Evolutionary conservation across 2,888 invertebrate species (phyloP).

Genomic region (Hylaea fasciaria): DNA sequence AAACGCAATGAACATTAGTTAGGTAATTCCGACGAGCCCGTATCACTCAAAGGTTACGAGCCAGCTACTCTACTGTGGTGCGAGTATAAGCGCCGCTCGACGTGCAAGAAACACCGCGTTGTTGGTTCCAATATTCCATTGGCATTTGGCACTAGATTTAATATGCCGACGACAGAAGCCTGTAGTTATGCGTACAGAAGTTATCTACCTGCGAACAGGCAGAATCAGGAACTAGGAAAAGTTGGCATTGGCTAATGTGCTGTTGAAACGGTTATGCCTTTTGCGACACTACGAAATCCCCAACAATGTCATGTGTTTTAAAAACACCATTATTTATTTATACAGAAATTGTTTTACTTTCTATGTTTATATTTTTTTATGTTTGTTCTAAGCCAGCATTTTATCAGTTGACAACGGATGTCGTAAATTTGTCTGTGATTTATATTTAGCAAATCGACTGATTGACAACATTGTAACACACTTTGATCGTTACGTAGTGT

Average conservation of each 20-base stretch:
- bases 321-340: background rate
- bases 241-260: background rate
- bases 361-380: too few species aligned
- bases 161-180: slow-evolving; percentile 26
- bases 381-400: background rate
- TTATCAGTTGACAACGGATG: slow-evolving; percentile 8
- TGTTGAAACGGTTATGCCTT: background rate
- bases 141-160: slow-evolving; percentile 22
- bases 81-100: slow-evolving; percentile 11
- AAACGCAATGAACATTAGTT: background rate
- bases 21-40: background rate
- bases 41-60: background rate
- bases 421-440: background rate
- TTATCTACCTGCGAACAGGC: slow-evolving; percentile 6
- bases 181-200: slow-evolving; percentile 1
- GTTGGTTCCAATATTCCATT: background rate
- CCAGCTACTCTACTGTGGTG: too few species aligned
- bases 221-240: slow-evolving; percentile 7
- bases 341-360: too few species aligned
- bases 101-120: background rate
- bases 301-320: background rate
- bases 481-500: slow-evolving; percentile 24
- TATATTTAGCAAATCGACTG: slow-evolving; percentile 19
- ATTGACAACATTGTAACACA: slow-evolving; percentile 26
- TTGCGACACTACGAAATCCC: background rate